Base-by-base conservation (phyloP, 2,797 vertebrate genomes). In the Pangasius krempfi region DNA sequence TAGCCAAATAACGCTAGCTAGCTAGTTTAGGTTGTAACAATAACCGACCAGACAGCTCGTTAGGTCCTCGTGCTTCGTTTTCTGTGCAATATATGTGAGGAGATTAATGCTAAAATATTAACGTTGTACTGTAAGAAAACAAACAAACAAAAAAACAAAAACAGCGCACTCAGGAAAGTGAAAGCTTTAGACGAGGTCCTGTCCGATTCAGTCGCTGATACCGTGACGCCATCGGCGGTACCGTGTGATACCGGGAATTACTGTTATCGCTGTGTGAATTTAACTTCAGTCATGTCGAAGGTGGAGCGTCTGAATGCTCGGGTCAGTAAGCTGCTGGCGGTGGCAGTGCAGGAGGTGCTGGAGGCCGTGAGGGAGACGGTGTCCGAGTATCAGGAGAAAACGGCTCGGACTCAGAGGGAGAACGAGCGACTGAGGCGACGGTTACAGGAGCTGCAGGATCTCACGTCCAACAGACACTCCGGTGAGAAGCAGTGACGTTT, bases 381-480 rank as follows among this genome's bases (percentile, higher is more conserved):
- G 79, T 92, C 89, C 0, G 92, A 93, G 80, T 93, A 92, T 56
- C 92, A 92, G 90, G 92, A 93, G 86, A 92, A 93, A 72, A 92
- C 91, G 1, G 91, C 92, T 62, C 87, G 91, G 12, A 93, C 92
- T 0, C 91, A 92, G 85, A 88, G 91, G n/a, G 92, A 93, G 62
- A 93, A 93, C n/a, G 89, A 91, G 84, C 89, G 91, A 37, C 88
- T 93, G 47, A 47, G 88, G 54, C 87, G 87, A n/a, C 87, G 85
- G 56, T 22, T 93, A 2, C 91, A 88, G 66, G 91, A 93, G 84
- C 86, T 93, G 27, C 91, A 92, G 81, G 90, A 90, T 25, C 40
- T 66, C n/a, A 88, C 84, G 14, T 72, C 66, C 13, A 33, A 0
- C 82, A 85, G 9, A 66, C 84, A 56, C 18, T 1, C n/a, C 4